Evolutionary conservation across 2,888 invertebrate species (phyloP).

Genomic region (Dolichopus griseipennis): DNA sequence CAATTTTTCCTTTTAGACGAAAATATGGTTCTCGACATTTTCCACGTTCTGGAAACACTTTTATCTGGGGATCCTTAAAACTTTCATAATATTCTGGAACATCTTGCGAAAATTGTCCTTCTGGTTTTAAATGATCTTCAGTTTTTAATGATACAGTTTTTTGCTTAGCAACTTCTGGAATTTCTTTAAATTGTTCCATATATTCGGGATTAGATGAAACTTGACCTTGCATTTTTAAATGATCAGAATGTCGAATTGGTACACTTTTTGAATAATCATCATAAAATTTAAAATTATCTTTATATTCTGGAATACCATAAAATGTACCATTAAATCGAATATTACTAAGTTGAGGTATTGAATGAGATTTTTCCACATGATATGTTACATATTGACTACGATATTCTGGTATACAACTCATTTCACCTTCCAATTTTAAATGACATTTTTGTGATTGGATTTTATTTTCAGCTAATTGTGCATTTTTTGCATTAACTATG

Average conservation of each 20-base stretch:
- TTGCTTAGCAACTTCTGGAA: constrained; percentile 30
- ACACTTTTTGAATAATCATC: constrained; percentile 40
- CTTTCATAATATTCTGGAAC: constrained; percentile 41
- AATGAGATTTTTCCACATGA: constrained; percentile 39
- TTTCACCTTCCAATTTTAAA: constrained; percentile 24
- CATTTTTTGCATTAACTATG: constrained; percentile 25
- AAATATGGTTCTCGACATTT: constrained; percentile 39
- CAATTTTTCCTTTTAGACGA: constrained; percentile 39
- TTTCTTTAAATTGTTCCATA: constrained; percentile 35
- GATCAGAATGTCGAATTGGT: constrained; percentile 40
- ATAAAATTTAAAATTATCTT: constrained; percentile 40
- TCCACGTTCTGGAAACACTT: constrained; percentile 39
- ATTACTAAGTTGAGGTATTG: constrained; percentile 41
- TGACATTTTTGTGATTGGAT: constrained; percentile 29
- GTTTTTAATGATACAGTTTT: constrained; percentile 31
- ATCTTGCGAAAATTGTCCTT: constrained; percentile 37
- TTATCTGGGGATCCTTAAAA: constrained; percentile 40
- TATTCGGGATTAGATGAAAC: constrained; percentile 35
- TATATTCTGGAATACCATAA: constrained; percentile 37
- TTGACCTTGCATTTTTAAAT: constrained; percentile 34
- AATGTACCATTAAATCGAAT: constrained; percentile 39
- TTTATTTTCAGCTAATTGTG: constrained; percentile 12
- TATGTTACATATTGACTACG: constrained; percentile 37
- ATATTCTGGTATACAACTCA: constrained; percentile 34
- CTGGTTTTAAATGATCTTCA: constrained; percentile 34